Evolutionary conservation across 2,888 invertebrate genomes (phyloP).

Genomic region (Anoplius nigerrimus): DNA sequence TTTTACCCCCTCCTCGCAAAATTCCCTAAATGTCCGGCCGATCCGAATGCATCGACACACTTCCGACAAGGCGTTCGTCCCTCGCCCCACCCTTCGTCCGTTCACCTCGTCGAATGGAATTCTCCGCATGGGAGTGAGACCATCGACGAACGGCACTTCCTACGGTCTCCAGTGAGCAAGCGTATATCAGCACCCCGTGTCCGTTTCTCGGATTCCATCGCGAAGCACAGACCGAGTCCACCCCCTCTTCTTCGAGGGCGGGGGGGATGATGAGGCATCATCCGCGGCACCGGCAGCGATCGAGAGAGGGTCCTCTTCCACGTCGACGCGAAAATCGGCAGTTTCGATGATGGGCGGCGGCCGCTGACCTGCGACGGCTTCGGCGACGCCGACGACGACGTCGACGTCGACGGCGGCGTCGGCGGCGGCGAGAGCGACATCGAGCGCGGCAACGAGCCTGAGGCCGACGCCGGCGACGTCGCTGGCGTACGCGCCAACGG

Average conservation of each 20-base stretch:
- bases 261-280: slow-evolving; percentile 4
- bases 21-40: neutral
- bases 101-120: neutral
- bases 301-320: slow-evolving; percentile 51
- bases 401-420: slow-evolving; percentile 6
- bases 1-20: neutral
- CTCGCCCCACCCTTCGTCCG: neutral
- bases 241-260: too few relatives aligned
- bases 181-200: too few relatives aligned
- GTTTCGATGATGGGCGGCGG: slow-evolving; percentile 51
- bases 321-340: slow-evolving; percentile 58
- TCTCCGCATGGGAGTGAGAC: neutral
- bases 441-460: neutral
- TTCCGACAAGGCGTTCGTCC: neutral
- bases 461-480: neutral
- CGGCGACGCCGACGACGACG: slow-evolving; percentile 11
- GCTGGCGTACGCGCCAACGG: slow-evolving; percentile 10
- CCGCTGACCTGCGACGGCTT: neutral
- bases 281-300: slow-evolving; percentile 32
- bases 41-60: neutral
- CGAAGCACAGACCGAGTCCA: too few relatives aligned
- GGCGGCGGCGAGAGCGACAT: slow-evolving; percentile 8
- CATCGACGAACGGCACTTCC: too few relatives aligned
- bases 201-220: too few relatives aligned
- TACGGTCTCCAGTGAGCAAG: too few relatives aligned